Evolutionary conservation across 2,888 invertebrate genomes (phyloP).

Genomic region (Azorinus chamasolen): DNA sequence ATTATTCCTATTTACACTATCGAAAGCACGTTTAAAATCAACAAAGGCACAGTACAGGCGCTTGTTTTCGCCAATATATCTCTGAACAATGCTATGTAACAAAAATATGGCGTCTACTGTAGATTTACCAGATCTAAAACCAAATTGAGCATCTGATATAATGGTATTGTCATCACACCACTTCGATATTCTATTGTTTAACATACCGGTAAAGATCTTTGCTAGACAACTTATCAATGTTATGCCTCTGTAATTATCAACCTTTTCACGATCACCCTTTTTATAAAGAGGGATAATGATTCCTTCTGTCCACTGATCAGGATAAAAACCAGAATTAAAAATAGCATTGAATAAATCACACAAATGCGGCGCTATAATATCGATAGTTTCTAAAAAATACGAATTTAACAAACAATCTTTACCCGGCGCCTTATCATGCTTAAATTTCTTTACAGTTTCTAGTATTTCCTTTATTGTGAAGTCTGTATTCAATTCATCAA

Average conservation of each 20-base stretch:
- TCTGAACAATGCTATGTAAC: not conserved
- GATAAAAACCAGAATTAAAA: conserved; percentile 13
- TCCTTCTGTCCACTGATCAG: conserved; percentile 15
- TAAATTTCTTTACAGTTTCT: not conserved
- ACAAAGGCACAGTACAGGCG: conserved; percentile 17
- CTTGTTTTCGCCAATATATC: not conserved
- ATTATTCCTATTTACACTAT: conserved; percentile 13
- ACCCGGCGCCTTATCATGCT: conserved; percentile 3
- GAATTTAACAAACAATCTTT: conserved; percentile 6
- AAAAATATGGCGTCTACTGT: conserved; percentile 6
- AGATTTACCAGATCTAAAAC: conserved; percentile 11
- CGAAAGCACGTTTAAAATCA: conserved; percentile 16
- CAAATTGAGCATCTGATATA: conserved; percentile 20
- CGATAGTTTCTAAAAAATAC: conserved; percentile 15
- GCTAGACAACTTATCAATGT: conserved; percentile 19
- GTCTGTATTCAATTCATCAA: not conserved
- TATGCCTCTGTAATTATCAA: conserved; percentile 21
- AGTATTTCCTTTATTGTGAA: conserved; percentile 1
- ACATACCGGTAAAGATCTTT: conserved; percentile 23
- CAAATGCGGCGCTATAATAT: conserved; percentile 10
- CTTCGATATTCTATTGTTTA: conserved; percentile 16
- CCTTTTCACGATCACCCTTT: conserved; percentile 10
- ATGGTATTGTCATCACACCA: conserved; percentile 15
- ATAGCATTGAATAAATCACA: conserved; percentile 14
- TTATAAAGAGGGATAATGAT: conserved; percentile 20